These are phyloP conservation scores for Mycalesis mineus DNA, from an alignment of 2,888 invertebrate species.

Conservation along the genomic window DNA sequence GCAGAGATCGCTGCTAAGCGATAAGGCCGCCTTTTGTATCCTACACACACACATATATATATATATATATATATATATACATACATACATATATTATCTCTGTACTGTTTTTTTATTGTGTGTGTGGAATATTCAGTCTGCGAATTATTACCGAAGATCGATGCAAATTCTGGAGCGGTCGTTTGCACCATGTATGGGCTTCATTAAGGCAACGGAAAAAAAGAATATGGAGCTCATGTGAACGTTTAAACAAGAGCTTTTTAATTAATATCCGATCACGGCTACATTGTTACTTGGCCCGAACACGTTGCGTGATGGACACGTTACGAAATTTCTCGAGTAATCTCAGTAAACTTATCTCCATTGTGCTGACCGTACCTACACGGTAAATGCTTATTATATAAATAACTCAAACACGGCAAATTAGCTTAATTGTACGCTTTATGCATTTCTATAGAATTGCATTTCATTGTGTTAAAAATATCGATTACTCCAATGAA, in stretches of 20 bases:
- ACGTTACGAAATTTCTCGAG: slow-evolving; percentile 41
- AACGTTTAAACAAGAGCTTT: slow-evolving; percentile 56
- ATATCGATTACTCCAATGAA: not conserved
- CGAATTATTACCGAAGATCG: slow-evolving; percentile 39
- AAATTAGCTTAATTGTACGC: slow-evolving; percentile 30
- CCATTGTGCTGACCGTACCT: slow-evolving; percentile 35
- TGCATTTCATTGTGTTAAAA: not conserved
- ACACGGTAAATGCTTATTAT: slow-evolving; percentile 29
- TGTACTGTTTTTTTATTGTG: no score
- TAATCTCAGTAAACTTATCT: slow-evolving; percentile 44
- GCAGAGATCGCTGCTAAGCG: no score
- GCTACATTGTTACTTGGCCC: slow-evolving; percentile 25
- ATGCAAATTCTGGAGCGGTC: slow-evolving; percentile 67
- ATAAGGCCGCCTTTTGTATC: no score
- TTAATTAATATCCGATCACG: slow-evolving; percentile 54
- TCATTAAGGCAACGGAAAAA: slow-evolving; percentile 65
- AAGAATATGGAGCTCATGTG: slow-evolving; percentile 28
- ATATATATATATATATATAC: no score
- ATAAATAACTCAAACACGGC: slow-evolving; percentile 31
- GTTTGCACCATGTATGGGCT: slow-evolving; percentile 57
- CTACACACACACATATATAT: no score
- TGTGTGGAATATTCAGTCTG: slow-evolving; percentile 14
- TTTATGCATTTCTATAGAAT: slow-evolving; percentile 5
- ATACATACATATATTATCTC: not conserved
- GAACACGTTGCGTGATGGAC: slow-evolving; percentile 39